Base-by-base conservation (phyloP, 2,113 vertebrate genomes). In the Vicugna pacos region DNA sequence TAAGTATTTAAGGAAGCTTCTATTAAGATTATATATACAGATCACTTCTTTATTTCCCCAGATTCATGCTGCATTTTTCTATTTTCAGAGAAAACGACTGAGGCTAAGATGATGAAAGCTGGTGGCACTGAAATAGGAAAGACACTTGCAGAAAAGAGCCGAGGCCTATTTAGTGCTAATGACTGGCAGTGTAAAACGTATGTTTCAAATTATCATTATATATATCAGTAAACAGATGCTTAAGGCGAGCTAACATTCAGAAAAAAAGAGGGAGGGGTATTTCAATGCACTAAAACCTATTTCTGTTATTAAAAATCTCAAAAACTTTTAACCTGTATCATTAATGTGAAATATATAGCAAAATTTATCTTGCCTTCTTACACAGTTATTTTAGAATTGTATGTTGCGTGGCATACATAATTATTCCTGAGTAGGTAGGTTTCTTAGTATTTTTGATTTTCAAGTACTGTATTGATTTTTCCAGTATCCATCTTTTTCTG, bases 161-260 rank as follows among this genome's bases (percentile, higher is more conserved):
- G 99, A 80, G 99, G 99, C 80, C 99, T 99, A 48, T 99, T 99
- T 98, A 99, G 99, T 90, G 99, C 99, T 28, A 99, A 99, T 72
- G 99, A 99, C 95, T 99, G 99, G 99, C 99, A 99, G 75, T 99
- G 99, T 97, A 99, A 99, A 99, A 99, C 99, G 99, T 99, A 98
- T 0, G 7, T 84, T 94, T 93, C 52, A n/a, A 80, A 64, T 89
- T 73, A 54, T 64, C 50, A 2, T 14, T 64, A 35, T 76, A 16
- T 85, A 16, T 83, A 32, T 24, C 65, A 35, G 32, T 95, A 81
- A 84, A 30, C 64, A 32, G 64, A 72, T 80, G 1, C 48, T 84
- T 73, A 80, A 72, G 48, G 28, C 89, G 42, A 94, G 26, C n/a
- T 95, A 48, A 76, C 32, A 62, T 83, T 56, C 32, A 8, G 24